Evolutionary conservation across 2,888 invertebrate species (phyloP).

Genomic region (Cerastis rubricosa): DNA sequence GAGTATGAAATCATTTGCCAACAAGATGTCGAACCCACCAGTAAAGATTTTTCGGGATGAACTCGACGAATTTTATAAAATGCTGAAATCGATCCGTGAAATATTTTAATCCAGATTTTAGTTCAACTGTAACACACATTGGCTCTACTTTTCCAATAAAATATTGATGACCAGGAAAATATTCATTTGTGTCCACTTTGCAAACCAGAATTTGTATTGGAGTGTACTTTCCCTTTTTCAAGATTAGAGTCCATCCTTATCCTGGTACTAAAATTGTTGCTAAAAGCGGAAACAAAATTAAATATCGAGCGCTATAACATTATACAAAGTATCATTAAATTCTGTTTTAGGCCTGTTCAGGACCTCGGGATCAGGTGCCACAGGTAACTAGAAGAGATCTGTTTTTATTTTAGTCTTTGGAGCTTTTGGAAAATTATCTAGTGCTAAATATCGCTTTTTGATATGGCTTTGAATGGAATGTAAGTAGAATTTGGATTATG

Average conservation of each 20-base stretch:
- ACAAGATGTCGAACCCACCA: background rate
- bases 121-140: constrained; percentile 3
- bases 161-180: constrained; percentile 5
- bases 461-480: constrained; percentile 59
- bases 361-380: constrained; percentile 82
- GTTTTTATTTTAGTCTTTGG: constrained; percentile 67
- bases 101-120: constrained; percentile 28
- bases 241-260: constrained; percentile 28
- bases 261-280: constrained; percentile 36
- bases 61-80: constrained; percentile 14
- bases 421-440: constrained; percentile 69
- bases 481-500: constrained; percentile 38
- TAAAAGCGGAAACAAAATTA: constrained; percentile 69
- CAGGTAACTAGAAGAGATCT: constrained; percentile 79
- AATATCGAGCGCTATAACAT: constrained; percentile 77
- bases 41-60: background rate
- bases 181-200: constrained; percentile 20
- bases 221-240: constrained; percentile 38
- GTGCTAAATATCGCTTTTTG: constrained; percentile 66
- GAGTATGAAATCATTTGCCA: background rate
- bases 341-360: constrained; percentile 88
- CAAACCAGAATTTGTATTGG: constrained; percentile 22
- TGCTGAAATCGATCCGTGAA: constrained; percentile 13
- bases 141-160: background rate
- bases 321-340: constrained; percentile 85